Conservation (phyloP, 2,888 invertebrate genomes). For the Oscheius sp. region DNA sequence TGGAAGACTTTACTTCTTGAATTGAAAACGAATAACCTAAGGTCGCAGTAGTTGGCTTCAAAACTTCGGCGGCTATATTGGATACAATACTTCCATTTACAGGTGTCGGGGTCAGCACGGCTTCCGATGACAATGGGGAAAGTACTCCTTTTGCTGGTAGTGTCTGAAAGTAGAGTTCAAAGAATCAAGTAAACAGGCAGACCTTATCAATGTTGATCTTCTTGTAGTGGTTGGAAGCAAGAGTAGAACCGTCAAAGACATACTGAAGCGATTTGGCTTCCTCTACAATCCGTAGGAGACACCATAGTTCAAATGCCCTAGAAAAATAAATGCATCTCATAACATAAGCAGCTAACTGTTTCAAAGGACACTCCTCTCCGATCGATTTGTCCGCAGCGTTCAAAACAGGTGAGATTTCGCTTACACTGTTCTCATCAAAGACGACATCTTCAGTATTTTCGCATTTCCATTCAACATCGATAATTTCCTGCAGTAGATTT, state of each 20-base stretch:
- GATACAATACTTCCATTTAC: not conserved
- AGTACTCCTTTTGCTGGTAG: not conserved
- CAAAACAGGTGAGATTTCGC: conserved; percentile 12
- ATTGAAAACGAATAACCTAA: not conserved
- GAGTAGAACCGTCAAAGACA: conserved; percentile 57
- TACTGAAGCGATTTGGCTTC: conserved; percentile 64
- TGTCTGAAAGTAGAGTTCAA: not conserved
- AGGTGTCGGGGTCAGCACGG: not conserved
- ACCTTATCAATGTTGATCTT: conserved; percentile 51
- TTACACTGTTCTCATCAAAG: conserved; percentile 1
- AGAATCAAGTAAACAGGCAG: conserved; percentile 12
- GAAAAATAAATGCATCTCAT: not conserved
- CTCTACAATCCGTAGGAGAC: conserved; percentile 60
- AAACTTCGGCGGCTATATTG: not conserved
- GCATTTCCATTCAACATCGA: conserved; percentile 16
- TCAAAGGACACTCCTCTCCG: not conserved
- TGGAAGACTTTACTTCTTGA: not conserved
- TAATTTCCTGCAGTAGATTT: not conserved
- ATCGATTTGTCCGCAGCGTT: conserved; percentile 4
- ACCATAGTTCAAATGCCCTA: conserved; percentile 55
- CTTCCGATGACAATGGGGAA: not conserved
- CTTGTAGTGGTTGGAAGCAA: conserved; percentile 40
- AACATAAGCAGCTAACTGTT: not conserved
- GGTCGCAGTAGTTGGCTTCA: not conserved
- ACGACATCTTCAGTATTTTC: not conserved